Percentiles rank a stretch among this genome's conserved stretches.
Conservation (phyloP, 2,888 invertebrate species). For the Bursaphelenchus okinawaensis region DNA sequence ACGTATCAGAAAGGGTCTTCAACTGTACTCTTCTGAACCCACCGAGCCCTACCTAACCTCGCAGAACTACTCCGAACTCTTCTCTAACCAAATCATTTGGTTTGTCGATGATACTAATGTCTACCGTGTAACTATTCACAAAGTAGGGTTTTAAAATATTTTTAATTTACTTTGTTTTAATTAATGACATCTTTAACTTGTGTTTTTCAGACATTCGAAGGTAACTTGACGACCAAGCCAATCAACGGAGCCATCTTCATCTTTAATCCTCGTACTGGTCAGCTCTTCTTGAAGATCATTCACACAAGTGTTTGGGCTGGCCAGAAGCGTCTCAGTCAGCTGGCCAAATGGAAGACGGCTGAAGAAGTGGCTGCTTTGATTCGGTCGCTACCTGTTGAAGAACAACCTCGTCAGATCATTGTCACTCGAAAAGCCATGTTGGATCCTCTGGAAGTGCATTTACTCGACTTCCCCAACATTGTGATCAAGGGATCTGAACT, state of each 20-base stretch:
- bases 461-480: conserved; percentile 99
- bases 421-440: conserved; percentile 99
- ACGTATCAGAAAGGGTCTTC: conserved; percentile 94
- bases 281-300: conserved; percentile 96
- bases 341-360: conserved; percentile 99
- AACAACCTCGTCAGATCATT: conserved; percentile 99
- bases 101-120: conserved; percentile 99
- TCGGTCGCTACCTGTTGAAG: conserved; percentile 95
- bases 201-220: conserved; percentile 78
- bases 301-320: conserved; percentile 99
- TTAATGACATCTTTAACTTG: not conserved
- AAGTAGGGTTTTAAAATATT: conserved; percentile 61
- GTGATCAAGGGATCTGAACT: conserved; percentile 98
- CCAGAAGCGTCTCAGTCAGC: conserved; percentile 95
- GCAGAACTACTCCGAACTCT: conserved; percentile 97
- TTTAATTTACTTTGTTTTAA: not conserved
- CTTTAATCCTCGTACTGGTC: conserved; percentile 97
- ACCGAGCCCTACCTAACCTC: conserved; percentile 98
- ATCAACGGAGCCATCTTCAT: conserved; percentile 99
- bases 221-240: conserved; percentile 96
- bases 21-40: conserved; percentile 95
- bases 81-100: conserved; percentile 99
- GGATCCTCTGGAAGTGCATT: conserved; percentile 95
- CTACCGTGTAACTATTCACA: conserved; percentile 97
- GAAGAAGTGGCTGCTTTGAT: conserved; percentile 99